phyloP scores from a whole-genome alignment of 2,888 invertebrate species.

The Charanyca ferruginea region DNA sequence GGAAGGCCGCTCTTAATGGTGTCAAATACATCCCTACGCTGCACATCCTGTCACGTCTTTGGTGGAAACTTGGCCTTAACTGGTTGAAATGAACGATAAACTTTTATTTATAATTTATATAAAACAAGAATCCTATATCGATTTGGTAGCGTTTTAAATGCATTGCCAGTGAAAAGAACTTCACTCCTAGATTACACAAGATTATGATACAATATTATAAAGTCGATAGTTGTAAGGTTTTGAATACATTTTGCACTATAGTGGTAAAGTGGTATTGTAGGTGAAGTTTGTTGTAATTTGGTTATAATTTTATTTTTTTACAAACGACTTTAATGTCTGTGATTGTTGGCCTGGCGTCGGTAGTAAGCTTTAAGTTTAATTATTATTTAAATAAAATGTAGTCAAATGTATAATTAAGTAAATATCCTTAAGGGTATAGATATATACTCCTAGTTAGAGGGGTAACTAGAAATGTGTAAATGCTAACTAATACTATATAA shows the following conservation, averaged over 20 bases:
- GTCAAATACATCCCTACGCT: too few relatives aligned
- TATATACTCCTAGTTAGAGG: background rate
- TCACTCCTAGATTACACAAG: conserved; percentile 43
- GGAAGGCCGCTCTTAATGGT: too few relatives aligned
- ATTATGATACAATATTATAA: conserved; percentile 44
- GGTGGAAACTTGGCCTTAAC: background rate
- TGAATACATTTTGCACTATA: conserved; percentile 78
- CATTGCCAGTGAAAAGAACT: conserved; percentile 32
- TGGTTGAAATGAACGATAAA: background rate
- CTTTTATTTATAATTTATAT: conserved; percentile 19
- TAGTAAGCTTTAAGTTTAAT: conserved; percentile 57
- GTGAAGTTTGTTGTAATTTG: conserved; percentile 74
- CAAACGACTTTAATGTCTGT: conserved; percentile 71
- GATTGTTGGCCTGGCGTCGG: conserved; percentile 67
- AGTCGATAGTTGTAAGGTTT: conserved; percentile 63
- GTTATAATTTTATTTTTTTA: conserved; percentile 80
- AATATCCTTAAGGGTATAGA: conserved; percentile 17
- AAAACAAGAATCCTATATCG: conserved; percentile 13
- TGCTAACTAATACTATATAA: conserved; percentile 44
- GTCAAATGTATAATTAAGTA: conserved; percentile 38
- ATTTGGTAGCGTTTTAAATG: conserved; percentile 42
- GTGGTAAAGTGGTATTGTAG: conserved; percentile 70
- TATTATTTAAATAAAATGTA: conserved; percentile 43
- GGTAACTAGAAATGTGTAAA: conserved; percentile 35
- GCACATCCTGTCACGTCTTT: background rate